Conservation (phyloP, 2,113 vertebrate species). For the Rhinoptilus africanus region DNA sequence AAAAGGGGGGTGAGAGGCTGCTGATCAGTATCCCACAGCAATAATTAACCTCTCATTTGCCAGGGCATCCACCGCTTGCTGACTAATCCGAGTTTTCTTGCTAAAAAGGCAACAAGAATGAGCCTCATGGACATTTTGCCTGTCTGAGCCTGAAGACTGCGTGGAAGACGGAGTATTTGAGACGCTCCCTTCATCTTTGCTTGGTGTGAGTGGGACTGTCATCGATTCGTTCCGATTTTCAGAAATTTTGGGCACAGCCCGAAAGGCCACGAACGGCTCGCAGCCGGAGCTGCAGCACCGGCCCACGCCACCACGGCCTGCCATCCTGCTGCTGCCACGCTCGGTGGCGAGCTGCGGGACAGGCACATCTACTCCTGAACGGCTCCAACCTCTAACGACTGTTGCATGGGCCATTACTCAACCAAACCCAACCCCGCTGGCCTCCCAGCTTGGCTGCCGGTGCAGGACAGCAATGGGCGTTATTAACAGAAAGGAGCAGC, state of each 20-base stretch:
- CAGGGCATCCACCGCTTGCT: neutral
- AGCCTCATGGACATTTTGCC: neutral
- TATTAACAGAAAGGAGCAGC: neutral
- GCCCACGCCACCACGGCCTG: neutral
- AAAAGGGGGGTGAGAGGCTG: neutral
- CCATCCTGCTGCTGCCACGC: accelerated
- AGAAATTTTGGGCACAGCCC: neutral
- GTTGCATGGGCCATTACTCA: neutral
- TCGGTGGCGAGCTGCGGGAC: accelerated
- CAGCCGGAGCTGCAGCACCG: neutral
- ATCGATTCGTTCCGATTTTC: neutral
- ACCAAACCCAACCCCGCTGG: neutral
- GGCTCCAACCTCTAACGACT: neutral
- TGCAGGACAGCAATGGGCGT: neutral
- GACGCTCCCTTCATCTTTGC: neutral
- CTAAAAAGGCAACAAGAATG: neutral
- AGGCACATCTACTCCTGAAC: neutral
- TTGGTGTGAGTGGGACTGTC: accelerated
- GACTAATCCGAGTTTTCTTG: neutral
- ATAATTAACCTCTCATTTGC: neutral
- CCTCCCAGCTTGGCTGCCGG: neutral
- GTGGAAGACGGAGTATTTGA: neutral
- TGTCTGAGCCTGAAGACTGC: neutral
- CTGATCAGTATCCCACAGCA: neutral
- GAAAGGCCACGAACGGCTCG: neutral